These are phyloP conservation scores for Drosophila mettleri DNA, from an alignment of 2,888 invertebrate genomes.

Conservation along the genomic window DNA sequence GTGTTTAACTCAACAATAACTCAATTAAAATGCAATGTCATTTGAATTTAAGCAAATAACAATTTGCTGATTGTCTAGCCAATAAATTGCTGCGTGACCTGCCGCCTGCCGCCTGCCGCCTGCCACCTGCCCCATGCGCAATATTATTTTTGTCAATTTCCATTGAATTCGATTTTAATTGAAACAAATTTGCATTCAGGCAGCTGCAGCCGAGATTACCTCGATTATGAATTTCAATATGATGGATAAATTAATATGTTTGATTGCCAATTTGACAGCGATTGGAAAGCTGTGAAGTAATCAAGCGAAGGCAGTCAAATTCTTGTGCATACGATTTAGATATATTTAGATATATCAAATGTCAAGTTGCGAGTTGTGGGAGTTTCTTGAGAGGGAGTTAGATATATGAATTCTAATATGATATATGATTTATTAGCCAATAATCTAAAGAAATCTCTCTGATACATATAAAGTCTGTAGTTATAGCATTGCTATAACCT, in stretches of 20 bases:
- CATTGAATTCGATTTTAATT: not conserved
- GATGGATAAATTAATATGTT: not conserved
- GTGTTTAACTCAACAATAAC: slow-evolving; percentile 51
- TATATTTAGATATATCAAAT: too few species aligned
- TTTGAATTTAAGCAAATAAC: slow-evolving; percentile 54
- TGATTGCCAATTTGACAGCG: slow-evolving; percentile 1
- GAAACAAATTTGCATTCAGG: not conserved
- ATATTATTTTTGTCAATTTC: slow-evolving; percentile 2
- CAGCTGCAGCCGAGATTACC: not conserved
- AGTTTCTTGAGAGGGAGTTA: too few species aligned
- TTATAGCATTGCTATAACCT: too few species aligned
- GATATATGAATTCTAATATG: too few species aligned
- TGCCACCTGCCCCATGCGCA: slow-evolving; percentile 17
- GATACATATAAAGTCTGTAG: too few species aligned
- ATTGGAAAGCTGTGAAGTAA: not conserved
- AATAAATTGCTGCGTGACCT: slow-evolving; percentile 24
- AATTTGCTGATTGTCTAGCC: slow-evolving; percentile 48
- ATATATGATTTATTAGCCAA: too few species aligned
- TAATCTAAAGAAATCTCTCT: too few species aligned
- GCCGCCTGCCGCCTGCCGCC: too few species aligned
- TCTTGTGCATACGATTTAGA: too few species aligned
- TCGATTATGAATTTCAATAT: not conserved
- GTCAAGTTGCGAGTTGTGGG: too few species aligned
- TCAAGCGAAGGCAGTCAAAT: not conserved
- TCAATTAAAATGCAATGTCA: slow-evolving; percentile 71